These are phyloP conservation scores for Drosophila busckii DNA, from an alignment of 1,140 invertebrate genomes.

Conservation along the genomic window DNA sequence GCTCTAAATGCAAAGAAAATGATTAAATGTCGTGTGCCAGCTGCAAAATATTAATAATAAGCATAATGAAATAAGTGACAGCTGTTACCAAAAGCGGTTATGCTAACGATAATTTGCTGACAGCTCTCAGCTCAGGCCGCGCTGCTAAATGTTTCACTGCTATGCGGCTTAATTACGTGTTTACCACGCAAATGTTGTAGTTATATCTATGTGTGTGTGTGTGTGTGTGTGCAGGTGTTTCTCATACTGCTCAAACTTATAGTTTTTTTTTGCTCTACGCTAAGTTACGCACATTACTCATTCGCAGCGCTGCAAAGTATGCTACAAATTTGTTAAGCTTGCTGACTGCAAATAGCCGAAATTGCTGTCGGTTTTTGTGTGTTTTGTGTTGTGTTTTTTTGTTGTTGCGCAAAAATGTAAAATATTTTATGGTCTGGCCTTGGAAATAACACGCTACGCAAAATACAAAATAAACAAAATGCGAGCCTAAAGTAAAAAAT, in stretches of 20 bases:
- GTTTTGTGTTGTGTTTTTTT: too few species aligned
- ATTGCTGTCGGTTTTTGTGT: slow-evolving; percentile 51
- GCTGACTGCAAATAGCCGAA: slow-evolving; percentile 55
- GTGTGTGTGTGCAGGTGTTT: slow-evolving; percentile 19
- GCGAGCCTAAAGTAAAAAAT: slow-evolving; percentile 58
- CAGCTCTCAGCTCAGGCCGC: slow-evolving; percentile 51
- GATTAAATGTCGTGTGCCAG: slow-evolving; percentile 39
- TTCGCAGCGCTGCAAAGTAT: slow-evolving; percentile 28
- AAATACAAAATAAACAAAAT: slow-evolving; percentile 4
- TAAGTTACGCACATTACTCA: slow-evolving; percentile 5
- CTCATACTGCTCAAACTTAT: slow-evolving; percentile 9
- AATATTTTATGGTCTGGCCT: slow-evolving; percentile 65
- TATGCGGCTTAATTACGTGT: slow-evolving; percentile 71
- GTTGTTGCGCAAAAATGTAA: slow-evolving; percentile 61
- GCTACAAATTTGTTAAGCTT: slow-evolving; percentile 56
- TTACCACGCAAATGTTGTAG: slow-evolving; percentile 51
- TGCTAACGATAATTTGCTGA: slow-evolving; percentile 48
- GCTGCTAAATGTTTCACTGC: slow-evolving; percentile 60
- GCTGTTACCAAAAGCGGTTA: slow-evolving; percentile 59
- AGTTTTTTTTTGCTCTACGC: not conserved
- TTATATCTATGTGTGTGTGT: slow-evolving; percentile 13
- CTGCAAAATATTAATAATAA: slow-evolving; percentile 73
- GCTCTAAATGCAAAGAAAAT: slow-evolving; percentile 11
- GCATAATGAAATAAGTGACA: slow-evolving; percentile 67
- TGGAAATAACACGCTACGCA: slow-evolving; percentile 8